Percentiles rank a stretch among this genome's conserved stretches.
Conservation (phyloP, 2,797 vertebrate species). For the Alcedo atthis region DNA sequence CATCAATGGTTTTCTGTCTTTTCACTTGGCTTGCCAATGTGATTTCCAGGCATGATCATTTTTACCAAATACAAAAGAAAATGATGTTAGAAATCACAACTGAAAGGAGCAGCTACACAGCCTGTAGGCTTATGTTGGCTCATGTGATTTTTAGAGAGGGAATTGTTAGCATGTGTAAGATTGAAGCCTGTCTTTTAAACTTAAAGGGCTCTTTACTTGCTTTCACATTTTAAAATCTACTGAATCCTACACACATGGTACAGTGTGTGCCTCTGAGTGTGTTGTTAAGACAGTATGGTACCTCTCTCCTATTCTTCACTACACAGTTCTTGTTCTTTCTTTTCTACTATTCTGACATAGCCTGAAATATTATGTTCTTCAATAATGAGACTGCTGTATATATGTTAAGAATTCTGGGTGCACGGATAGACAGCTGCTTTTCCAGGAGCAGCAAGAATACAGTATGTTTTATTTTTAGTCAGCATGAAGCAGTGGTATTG, state of each 20-base stretch:
- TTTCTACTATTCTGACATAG: neutral
- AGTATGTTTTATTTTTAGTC: neutral
- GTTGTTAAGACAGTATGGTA: neutral
- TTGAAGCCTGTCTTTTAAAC: neutral
- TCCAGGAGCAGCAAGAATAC: neutral
- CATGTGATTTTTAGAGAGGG: neutral
- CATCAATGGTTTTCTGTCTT: neutral
- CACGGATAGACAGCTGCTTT: neutral
- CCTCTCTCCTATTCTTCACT: neutral
- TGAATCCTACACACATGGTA: rapidly evolving
- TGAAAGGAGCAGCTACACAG: neutral
- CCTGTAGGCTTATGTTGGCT: neutral
- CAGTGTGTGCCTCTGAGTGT: rapidly evolving
- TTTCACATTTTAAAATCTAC: neutral
- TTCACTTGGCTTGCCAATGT: neutral
- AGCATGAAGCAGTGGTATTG: neutral
- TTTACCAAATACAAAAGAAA: neutral
- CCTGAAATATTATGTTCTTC: neutral
- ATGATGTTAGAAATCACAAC: neutral
- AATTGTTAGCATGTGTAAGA: neutral
- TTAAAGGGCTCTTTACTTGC: neutral
- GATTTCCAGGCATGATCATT: neutral
- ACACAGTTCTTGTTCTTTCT: neutral
- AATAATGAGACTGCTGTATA: neutral
- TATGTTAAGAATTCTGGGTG: neutral